Evolutionary conservation across 2,113 vertebrate genomes (phyloP), one percentile per base, ranked within the genome.

Genomic region (Tylochromis polylepis): DNA sequence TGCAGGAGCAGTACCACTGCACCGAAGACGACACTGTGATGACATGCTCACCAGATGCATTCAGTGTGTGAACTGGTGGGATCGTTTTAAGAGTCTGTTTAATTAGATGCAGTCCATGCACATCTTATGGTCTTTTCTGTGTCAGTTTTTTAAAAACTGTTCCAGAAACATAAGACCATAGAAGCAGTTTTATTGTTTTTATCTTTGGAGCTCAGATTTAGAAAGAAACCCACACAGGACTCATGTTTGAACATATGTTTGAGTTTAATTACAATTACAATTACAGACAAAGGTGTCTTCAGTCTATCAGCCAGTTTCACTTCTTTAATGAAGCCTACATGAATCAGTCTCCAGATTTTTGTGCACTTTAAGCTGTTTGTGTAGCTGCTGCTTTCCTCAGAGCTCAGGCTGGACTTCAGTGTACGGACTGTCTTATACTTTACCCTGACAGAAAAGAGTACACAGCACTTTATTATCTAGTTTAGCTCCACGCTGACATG

Each of bases 1-100:
- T 83, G 31, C 29, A 56, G 49, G 49, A 83, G 15, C 81, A 83
- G 51, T 22, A 56, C 20, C 0, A 56, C 53, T 56, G 53, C 53
- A 56, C n/a, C n/a, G n/a, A 11, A 14, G 0, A 27, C 56, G 27
- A 57, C 6, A 57, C 56, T 58, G 56, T 0, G 9, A 38, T 38
- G 36, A 38, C 8, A 34, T 34, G 31, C 31, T 34, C 31, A 34
- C 5, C 5, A 34, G 31, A 34, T 34, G 31, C 31, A 56, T 81
- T 34, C 31, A 6, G 31, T 34, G n/a, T n/a, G 31, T 34, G 31
- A 34, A 4, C 31, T 6, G 1, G 34, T 36, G 1, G 34, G 34
- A 36, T 36, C 3, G 3, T 9, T 9, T 36, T 36, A 36, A 60
- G 10, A 36, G 34, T 36, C 34, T 36, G 34, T 36, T 36, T 43